Percentiles rank a stretch among this genome's conserved stretches.
Evolutionary conservation across 2,113 vertebrate genomes (phyloP).

Genomic region (Rhynchomys soricoides): DNA sequence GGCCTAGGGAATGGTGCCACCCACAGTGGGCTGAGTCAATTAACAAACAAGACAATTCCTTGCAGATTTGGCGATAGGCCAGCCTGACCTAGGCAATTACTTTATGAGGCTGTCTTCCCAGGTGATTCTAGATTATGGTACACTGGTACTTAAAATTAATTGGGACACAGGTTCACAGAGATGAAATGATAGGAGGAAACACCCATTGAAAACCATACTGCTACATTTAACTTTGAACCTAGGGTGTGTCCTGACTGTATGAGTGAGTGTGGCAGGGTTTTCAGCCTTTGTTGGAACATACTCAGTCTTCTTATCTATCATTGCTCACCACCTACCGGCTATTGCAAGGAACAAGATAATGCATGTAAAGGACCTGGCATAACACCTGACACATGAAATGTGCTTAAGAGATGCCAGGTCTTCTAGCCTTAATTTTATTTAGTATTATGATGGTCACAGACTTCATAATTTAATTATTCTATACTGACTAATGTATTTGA

Average conservation of each 20-base stretch:
- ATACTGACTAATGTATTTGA: neutral
- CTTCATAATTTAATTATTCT: neutral
- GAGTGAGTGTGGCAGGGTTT: neutral
- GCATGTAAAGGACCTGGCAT: neutral
- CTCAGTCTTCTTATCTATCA: neutral
- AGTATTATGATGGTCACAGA: neutral
- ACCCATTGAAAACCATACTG: neutral
- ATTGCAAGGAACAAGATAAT: neutral
- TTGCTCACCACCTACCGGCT: neutral
- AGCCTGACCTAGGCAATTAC: neutral
- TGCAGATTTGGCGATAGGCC: neutral
- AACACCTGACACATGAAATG: too few species aligned
- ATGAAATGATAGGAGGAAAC: neutral
- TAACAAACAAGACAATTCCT: neutral
- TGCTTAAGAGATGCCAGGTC: neutral
- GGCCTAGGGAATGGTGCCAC: neutral
- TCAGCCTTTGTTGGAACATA: neutral
- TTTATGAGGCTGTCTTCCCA: neutral
- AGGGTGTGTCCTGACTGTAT: neutral
- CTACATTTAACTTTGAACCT: neutral
- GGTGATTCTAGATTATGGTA: neutral
- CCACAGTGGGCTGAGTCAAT: neutral
- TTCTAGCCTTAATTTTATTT: neutral
- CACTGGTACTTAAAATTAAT: neutral
- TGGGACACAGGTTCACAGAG: neutral